phyloP scores from a whole-genome alignment of 2,113 vertebrate genomes.

The Carassius carassius region DNA sequence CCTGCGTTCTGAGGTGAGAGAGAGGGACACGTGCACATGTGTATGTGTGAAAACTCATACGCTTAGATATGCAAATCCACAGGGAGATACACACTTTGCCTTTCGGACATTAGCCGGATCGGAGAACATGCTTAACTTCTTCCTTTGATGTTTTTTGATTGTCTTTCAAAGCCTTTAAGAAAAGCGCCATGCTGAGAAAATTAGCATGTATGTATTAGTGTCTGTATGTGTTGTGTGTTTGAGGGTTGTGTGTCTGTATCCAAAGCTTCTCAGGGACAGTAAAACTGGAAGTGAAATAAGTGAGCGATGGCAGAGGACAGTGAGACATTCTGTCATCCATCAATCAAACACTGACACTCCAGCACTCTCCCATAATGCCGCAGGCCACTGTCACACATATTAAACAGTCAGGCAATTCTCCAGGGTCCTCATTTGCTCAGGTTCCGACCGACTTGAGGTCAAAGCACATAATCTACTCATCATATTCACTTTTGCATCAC shows the following conservation, averaged over 20 bases:
- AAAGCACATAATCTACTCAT: constrained; percentile 57
- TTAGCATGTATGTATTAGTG: constrained; percentile 13
- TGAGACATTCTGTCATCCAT: constrained; percentile 55
- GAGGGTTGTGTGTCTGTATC: constrained; percentile 14
- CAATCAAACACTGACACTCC: constrained; percentile 54
- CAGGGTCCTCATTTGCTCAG: constrained; percentile 51
- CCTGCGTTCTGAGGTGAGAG: constrained; percentile 92
- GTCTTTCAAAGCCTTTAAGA: constrained; percentile 36
- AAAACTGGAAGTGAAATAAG: constrained; percentile 40
- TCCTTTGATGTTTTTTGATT: constrained; percentile 41
- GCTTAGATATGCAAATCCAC: constrained; percentile 35
- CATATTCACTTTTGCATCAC: constrained; percentile 54
- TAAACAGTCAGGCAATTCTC: constrained; percentile 48
- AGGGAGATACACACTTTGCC: constrained; percentile 27
- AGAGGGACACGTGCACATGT: constrained; percentile 10
- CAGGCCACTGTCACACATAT: constrained; percentile 51
- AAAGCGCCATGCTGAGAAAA: not conserved
- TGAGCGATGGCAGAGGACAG: constrained; percentile 53
- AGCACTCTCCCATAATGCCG: constrained; percentile 52
- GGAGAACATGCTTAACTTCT: constrained; percentile 23
- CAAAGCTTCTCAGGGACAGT: constrained; percentile 45
- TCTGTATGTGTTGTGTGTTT: constrained; percentile 13
- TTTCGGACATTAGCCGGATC: constrained; percentile 37
- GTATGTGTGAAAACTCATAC: constrained; percentile 29
- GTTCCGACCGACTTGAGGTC: constrained; percentile 48